Conservation (phyloP, 1,140 invertebrate genomes). For the Pygmarrhopalites habei region DNA sequence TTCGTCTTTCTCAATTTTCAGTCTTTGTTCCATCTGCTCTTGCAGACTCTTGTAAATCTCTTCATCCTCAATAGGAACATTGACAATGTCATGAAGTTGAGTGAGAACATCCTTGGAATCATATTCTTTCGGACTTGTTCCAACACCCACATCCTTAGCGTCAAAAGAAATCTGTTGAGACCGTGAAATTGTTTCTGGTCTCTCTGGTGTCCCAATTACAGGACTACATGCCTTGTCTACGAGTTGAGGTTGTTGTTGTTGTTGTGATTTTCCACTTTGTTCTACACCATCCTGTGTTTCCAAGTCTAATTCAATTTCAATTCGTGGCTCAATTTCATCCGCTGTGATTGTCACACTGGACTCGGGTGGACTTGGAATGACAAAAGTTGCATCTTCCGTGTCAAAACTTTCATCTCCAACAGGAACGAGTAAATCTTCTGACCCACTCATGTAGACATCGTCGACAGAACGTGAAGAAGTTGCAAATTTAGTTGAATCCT, state of each 20-base stretch:
- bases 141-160: conserved; percentile 19
- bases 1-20: conserved; percentile 7
- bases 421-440: conserved; percentile 6
- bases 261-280: not conserved
- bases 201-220: conserved; percentile 10
- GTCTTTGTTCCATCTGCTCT: conserved; percentile 8
- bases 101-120: conserved; percentile 29
- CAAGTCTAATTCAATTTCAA: conserved; percentile 25
- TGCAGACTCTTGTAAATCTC: conserved; percentile 34
- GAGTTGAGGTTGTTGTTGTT: not conserved
- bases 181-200: conserved; percentile 18
- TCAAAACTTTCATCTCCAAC: conserved; percentile 14
- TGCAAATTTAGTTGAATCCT: conserved; percentile 14
- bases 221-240: conserved; percentile 35
- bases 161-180: conserved; percentile 28
- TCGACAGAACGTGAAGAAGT: conserved; percentile 13
- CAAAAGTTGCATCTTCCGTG: conserved; percentile 16
- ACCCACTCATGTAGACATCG: conserved; percentile 18
- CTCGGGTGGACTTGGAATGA: conserved; percentile 26
- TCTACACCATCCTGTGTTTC: not conserved
- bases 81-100: conserved; percentile 31
- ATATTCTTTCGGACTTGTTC: conserved; percentile 28
- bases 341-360: conserved; percentile 26
- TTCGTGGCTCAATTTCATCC: conserved; percentile 14
- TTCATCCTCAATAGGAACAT: conserved; percentile 25